These are phyloP conservation scores for Girardinichthys multiradiatus DNA, from an alignment of 2,113 vertebrate species.

Conservation along the genomic window DNA sequence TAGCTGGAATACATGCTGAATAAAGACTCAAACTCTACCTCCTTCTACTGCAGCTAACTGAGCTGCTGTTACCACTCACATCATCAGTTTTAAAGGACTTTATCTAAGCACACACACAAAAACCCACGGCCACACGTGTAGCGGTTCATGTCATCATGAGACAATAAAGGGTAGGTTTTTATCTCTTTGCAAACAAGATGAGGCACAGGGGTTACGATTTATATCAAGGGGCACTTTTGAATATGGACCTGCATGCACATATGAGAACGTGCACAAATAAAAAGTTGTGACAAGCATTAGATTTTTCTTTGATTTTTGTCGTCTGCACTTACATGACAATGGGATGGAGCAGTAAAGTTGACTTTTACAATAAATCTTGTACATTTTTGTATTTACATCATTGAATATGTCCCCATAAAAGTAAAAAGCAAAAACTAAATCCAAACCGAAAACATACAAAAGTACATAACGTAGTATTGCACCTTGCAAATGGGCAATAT, in stretches of 20 bases:
- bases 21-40: not conserved
- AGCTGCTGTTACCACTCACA: conserved; percentile 50
- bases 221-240: conserved; percentile 75
- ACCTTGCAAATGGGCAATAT: conserved; percentile 80
- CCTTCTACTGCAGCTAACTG: conserved; percentile 13
- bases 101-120: conserved; percentile 37
- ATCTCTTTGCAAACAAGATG: conserved; percentile 70
- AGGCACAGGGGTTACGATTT: conserved; percentile 75
- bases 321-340: conserved; percentile 58
- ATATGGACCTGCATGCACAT: conserved; percentile 69
- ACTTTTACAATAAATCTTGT: conserved; percentile 53
- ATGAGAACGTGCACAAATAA: conserved; percentile 69
- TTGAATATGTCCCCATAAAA: conserved; percentile 76
- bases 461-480: conserved; percentile 77
- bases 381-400: conserved; percentile 80
- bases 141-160: conserved; percentile 24
- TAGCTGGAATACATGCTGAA: conserved; percentile 26
- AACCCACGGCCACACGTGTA: conserved; percentile 35
- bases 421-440: conserved; percentile 46
- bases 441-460: conserved; percentile 70
- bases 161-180: conserved; percentile 32
- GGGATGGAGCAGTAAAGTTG: conserved; percentile 59
- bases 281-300: conserved; percentile 69
- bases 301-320: conserved; percentile 45
- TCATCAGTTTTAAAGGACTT: conserved; percentile 31